Conservation (phyloP, 2,113 vertebrate genomes). For the Anolis carolinensis region DNA sequence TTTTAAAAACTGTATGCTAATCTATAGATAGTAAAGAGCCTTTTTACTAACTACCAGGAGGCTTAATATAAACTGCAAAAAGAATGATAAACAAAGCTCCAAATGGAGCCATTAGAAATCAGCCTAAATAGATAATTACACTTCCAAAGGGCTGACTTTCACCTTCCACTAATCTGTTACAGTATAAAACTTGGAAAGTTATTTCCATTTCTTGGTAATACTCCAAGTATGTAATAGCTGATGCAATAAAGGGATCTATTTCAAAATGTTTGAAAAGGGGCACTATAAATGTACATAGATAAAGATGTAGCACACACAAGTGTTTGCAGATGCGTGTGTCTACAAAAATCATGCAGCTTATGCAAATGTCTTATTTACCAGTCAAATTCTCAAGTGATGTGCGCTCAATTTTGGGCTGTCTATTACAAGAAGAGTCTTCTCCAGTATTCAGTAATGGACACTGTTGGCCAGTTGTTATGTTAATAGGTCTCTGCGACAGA, state of each 20-base stretch:
- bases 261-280: conserved; percentile 53
- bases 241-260: conserved; percentile 38
- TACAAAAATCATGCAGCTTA: not conserved
- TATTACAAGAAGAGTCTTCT: not conserved
- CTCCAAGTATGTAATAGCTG: conserved; percentile 57
- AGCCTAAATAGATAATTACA: conserved; percentile 66
- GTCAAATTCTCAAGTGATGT: not conserved
- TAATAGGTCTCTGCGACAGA: not conserved
- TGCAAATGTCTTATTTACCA: conserved; percentile 22
- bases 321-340: no score
- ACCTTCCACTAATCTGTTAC: conserved; percentile 43
- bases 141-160: conserved; percentile 57
- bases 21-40: conserved; percentile 35
- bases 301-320: not conserved
- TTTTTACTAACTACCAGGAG: conserved; percentile 55
- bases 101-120: conserved; percentile 35
- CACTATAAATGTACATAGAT: not conserved
- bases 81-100: conserved; percentile 57
- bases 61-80: conserved; percentile 58
- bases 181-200: conserved; percentile 42
- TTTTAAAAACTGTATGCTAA: not conserved
- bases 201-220: conserved; percentile 52
- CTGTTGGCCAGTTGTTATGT: not conserved
- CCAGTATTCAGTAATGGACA: not conserved
- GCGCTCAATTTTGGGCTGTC: not conserved